Percentiles rank a stretch among this genome's conserved stretches.
Evolutionary conservation across 2,888 invertebrate genomes (phyloP).

Genomic region (Plusia festucae): DNA sequence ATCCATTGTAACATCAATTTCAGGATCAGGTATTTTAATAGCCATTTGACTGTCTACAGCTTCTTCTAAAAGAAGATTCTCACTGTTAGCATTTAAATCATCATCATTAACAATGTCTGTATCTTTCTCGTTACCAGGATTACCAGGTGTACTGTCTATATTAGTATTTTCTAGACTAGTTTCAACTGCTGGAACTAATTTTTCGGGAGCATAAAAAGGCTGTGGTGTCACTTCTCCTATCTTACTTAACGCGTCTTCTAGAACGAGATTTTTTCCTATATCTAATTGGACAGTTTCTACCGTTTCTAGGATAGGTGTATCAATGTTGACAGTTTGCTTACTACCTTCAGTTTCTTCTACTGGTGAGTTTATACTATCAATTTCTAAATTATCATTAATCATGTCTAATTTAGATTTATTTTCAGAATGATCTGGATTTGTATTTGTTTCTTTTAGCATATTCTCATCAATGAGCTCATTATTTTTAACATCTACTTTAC

Average conservation of each 20-base stretch:
- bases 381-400: not conserved
- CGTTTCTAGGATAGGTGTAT: no score
- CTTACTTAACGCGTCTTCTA: not conserved
- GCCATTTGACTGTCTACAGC: no score
- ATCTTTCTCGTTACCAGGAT: not conserved
- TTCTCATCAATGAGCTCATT: slow-evolving; percentile 22
- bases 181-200: not conserved
- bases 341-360: not conserved
- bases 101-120: not conserved
- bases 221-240: not conserved
- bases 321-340: no score
- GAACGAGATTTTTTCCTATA: no score
- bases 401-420: not conserved
- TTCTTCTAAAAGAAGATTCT: no score
- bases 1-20: no score
- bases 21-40: no score
- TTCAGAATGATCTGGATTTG: not conserved
- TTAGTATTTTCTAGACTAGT: not conserved
- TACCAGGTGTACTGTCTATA: not conserved
- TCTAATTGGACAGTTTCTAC: not conserved
- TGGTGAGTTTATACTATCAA: not conserved
- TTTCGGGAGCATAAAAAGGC: slow-evolving; percentile 1
- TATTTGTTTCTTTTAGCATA: slow-evolving; percentile 13
- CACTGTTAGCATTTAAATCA: no score
- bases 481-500: not conserved